These are phyloP conservation scores for Ectropis crepuscularia DNA, from an alignment of 2,888 invertebrate species.

Conservation along the genomic window DNA sequence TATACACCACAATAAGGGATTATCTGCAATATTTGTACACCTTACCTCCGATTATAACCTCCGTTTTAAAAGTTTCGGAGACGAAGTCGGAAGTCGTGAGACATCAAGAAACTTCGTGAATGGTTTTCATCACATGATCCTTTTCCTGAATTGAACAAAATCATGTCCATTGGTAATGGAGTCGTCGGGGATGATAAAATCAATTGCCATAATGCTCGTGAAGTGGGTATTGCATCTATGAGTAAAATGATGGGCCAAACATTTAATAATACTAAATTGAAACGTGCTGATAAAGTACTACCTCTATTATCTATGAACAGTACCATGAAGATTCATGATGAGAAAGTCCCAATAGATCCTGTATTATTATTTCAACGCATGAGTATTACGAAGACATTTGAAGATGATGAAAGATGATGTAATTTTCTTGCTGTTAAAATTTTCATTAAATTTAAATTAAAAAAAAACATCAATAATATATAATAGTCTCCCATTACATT, in stretches of 20 bases:
- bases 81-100: no score
- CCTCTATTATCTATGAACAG: slow-evolving; percentile 52
- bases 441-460: not conserved
- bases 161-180: slow-evolving; percentile 43
- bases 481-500: not conserved
- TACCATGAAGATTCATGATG: slow-evolving; percentile 53
- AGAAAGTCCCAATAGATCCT: no score
- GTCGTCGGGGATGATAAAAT: slow-evolving; percentile 44
- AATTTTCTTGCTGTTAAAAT: not conserved
- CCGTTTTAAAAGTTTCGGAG: no score
- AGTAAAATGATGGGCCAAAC: slow-evolving; percentile 48
- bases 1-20: no score
- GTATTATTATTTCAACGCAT: no score
- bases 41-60: no score
- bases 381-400: no score
- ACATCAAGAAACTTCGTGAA: slow-evolving; percentile 36
- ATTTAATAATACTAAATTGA: slow-evolving; percentile 52
- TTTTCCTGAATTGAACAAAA: slow-evolving; percentile 37
- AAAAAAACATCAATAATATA: not conserved
- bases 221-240: slow-evolving; percentile 47
- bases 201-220: slow-evolving; percentile 46
- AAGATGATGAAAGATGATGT: no score
- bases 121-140: slow-evolving; percentile 40
- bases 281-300: slow-evolving; percentile 53
- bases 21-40: no score